Percentiles rank a stretch among this genome's conserved stretches.
Evolutionary conservation across 2,113 vertebrate species (phyloP).

Genomic region (Ramphastos sulfuratus): DNA sequence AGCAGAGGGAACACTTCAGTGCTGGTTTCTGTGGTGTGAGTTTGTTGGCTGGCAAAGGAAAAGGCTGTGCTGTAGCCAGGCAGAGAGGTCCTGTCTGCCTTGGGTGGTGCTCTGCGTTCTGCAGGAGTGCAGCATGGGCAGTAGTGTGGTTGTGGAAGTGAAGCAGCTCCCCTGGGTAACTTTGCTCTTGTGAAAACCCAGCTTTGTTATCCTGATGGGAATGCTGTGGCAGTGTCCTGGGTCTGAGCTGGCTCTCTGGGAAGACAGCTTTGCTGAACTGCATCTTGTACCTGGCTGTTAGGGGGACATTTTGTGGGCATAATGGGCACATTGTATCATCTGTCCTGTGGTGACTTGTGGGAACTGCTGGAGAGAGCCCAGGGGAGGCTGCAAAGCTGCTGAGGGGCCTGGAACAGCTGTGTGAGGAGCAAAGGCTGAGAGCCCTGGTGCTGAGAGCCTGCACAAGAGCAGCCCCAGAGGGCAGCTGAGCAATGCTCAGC

Average conservation of each 20-base stretch:
- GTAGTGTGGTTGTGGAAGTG: background rate
- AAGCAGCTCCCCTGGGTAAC: background rate
- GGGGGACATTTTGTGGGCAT: too few species aligned
- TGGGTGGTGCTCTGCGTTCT: background rate
- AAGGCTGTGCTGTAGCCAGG: background rate
- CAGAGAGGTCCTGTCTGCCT: background rate
- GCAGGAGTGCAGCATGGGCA: background rate
- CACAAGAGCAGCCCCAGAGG: too few species aligned
- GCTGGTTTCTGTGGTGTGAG: background rate
- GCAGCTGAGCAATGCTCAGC: too few species aligned
- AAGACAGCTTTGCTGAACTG: background rate
- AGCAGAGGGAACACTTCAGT: background rate
- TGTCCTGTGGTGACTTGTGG: background rate
- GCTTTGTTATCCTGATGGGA: background rate
- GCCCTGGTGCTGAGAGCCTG: too few species aligned
- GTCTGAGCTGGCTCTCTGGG: background rate
- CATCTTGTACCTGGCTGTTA: background rate
- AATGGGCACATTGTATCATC: rapidly evolving
- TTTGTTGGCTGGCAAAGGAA: background rate
- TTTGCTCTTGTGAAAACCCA: background rate
- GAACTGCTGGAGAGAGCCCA: too few species aligned
- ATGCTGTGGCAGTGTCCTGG: background rate
- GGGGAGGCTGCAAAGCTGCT: too few species aligned
- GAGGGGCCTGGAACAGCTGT: too few species aligned
- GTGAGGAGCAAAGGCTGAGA: too few species aligned